phyloP scores from a whole-genome alignment of 2,113 vertebrate genomes.

The Saccopteryx leptura region DNA sequence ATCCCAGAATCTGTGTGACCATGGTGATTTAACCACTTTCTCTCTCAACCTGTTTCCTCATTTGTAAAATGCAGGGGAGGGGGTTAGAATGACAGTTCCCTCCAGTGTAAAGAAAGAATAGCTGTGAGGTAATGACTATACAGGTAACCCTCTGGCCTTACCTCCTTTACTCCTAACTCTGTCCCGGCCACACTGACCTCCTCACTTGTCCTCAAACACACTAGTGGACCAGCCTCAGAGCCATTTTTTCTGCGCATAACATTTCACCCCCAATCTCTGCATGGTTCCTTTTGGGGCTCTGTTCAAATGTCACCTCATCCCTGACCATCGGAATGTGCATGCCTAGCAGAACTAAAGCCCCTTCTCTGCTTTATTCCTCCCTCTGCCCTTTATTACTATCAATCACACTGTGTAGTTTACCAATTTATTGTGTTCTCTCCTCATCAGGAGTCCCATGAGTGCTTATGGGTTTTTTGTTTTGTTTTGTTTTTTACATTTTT shows the following conservation, averaged over 20 bases:
- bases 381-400: constrained; percentile 31
- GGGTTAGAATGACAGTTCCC: not conserved
- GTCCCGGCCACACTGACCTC: not conserved
- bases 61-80: constrained; percentile 9
- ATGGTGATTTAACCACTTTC: constrained; percentile 50
- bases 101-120: constrained; percentile 59
- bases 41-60: constrained; percentile 10
- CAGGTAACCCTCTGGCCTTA: constrained; percentile 18
- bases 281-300: constrained; percentile 24
- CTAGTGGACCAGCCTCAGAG: not conserved
- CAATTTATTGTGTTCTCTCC: not conserved
- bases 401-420: not conserved
- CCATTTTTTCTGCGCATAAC: constrained; percentile 43
- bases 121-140: constrained; percentile 44
- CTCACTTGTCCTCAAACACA: not conserved
- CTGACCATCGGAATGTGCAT: constrained; percentile 44
- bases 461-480: constrained; percentile 21
- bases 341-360: not conserved
- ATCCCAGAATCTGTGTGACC: constrained; percentile 17
- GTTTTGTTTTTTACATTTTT: too few species aligned
- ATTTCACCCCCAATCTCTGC: not conserved
- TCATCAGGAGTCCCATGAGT: not conserved
- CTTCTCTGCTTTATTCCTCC: constrained; percentile 12
- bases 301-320: constrained; percentile 51
- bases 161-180: not conserved